phyloP scores from a whole-genome alignment of 2,113 vertebrate genomes.

The Holacanthus passer region DNA sequence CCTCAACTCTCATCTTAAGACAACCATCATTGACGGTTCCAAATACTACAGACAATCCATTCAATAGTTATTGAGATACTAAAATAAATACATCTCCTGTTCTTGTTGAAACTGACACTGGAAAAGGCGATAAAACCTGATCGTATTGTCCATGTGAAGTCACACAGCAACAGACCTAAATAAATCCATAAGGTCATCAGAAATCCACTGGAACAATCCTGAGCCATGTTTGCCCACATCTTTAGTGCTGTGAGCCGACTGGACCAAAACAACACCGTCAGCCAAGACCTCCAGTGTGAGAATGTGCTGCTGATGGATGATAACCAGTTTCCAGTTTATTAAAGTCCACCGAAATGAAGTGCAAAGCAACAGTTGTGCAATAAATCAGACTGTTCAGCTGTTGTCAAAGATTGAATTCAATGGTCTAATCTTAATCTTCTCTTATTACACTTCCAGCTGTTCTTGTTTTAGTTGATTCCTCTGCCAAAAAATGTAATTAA shows the following conservation, averaged over 20 bases:
- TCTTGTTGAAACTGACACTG: not conserved
- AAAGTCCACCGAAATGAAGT: not conserved
- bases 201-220: constrained; percentile 12
- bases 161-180: constrained; percentile 7
- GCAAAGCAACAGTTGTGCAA: not conserved
- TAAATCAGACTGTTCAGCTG: not conserved
- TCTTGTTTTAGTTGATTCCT: no score
- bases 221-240: not conserved
- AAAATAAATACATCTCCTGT: not conserved
- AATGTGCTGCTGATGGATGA: not conserved
- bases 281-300: not conserved
- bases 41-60: not conserved
- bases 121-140: not conserved
- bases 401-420: not conserved
- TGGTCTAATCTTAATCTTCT: no score
- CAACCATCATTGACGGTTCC: not conserved
- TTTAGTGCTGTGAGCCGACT: not conserved
- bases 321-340: not conserved
- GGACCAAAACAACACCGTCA: not conserved
- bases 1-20: not conserved
- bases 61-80: not conserved
- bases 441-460: no score
- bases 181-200: not conserved
- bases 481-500: no score
- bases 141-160: not conserved